Evolutionary conservation across 2,888 invertebrate genomes (phyloP).

Genomic region (Drosophila neutralis): DNA sequence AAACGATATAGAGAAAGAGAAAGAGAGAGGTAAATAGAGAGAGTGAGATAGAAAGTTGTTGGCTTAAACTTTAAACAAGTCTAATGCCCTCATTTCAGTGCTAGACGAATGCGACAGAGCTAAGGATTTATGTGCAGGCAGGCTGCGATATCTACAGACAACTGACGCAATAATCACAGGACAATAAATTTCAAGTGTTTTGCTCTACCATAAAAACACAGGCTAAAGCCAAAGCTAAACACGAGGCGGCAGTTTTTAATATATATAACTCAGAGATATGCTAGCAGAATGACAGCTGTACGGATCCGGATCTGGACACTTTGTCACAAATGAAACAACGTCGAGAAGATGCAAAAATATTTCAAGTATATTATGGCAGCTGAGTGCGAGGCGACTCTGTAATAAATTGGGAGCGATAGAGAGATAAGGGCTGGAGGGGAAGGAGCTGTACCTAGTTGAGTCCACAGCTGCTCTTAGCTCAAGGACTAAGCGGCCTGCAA

Average conservation of each 20-base stretch:
- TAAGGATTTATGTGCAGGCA: conserved; percentile 50
- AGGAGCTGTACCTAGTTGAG: background rate
- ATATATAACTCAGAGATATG: conserved; percentile 67
- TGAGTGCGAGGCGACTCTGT: conserved; percentile 4
- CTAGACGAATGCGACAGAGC: conserved; percentile 11
- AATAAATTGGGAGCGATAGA: background rate
- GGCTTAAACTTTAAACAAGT: conserved; percentile 50
- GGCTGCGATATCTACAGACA: conserved; percentile 66
- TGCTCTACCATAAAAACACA: background rate
- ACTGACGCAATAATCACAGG: conserved; percentile 76
- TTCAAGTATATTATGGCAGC: conserved; percentile 59
- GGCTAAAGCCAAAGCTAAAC: conserved; percentile 3
- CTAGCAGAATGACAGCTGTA: conserved; percentile 59
- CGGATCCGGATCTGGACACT: conserved; percentile 66
- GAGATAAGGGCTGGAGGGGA: background rate
- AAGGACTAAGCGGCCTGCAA: conserved; percentile 60
- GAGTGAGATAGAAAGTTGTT: conserved; percentile 54
- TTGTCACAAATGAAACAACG: conserved; percentile 70
- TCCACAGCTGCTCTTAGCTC: conserved; percentile 50
- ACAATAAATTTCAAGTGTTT: conserved; percentile 68
- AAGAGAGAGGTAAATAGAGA: background rate
- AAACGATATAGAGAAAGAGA: background rate
- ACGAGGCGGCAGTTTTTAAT: conserved; percentile 70
- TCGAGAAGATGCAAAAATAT: conserved; percentile 66
- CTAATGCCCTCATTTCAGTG: conserved; percentile 12